Evolutionary conservation across 1,140 invertebrate species (phyloP).

Genomic region (Ctenoplectra terminalis): DNA sequence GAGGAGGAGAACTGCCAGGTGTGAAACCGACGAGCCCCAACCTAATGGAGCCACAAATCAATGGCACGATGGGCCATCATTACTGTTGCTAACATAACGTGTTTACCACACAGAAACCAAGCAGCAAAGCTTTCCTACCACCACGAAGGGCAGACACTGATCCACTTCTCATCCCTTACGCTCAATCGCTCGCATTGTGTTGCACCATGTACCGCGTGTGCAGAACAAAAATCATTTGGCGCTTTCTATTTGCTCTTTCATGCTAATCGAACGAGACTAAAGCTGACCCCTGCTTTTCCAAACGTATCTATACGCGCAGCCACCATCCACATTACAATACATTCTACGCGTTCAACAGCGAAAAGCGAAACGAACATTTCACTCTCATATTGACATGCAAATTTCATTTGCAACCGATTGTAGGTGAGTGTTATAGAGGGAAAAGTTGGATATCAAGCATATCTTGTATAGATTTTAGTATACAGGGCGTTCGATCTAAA

Average conservation of each 20-base stretch:
- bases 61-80: slow-evolving; percentile 80
- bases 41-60: slow-evolving; percentile 83
- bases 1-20: slow-evolving; percentile 72
- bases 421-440: too few species aligned
- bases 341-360: slow-evolving; percentile 16
- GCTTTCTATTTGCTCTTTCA: slow-evolving; percentile 68
- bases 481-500: too few species aligned
- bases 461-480: too few species aligned
- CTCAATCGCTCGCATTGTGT: slow-evolving; percentile 77
- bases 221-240: slow-evolving; percentile 76
- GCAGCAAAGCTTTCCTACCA: slow-evolving; percentile 58
- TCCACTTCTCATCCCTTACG: slow-evolving; percentile 79
- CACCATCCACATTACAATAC: neutral
- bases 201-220: slow-evolving; percentile 57
- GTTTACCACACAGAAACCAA: slow-evolving; percentile 81
- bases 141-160: slow-evolving; percentile 70
- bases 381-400: neutral
- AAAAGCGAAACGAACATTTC: slow-evolving; percentile 40
- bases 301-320: neutral
- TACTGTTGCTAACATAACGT: slow-evolving; percentile 80
- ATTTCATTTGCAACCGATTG: neutral
- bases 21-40: slow-evolving; percentile 78
- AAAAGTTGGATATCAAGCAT: too few species aligned
- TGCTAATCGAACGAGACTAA: slow-evolving; percentile 66
- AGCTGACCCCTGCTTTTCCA: slow-evolving; percentile 33